These are phyloP conservation scores for Acanthochromis polyacanthus DNA, from an alignment of 2,113 vertebrate genomes.

Conservation along the genomic window DNA sequence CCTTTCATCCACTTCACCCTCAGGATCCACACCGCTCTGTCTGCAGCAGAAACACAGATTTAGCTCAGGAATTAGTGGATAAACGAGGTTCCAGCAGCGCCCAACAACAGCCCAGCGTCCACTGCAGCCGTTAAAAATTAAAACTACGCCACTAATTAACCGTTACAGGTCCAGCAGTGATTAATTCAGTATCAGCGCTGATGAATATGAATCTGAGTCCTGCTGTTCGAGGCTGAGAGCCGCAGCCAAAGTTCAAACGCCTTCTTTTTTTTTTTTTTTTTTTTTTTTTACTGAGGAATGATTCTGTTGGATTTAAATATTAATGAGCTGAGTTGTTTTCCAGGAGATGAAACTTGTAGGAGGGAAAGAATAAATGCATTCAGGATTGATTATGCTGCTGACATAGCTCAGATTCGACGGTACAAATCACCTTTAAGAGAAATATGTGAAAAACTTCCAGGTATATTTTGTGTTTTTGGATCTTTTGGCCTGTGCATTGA, in stretches of 20 bases:
- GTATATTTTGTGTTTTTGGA: not conserved
- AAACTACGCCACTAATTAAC: constrained; percentile 18
- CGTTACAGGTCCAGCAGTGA: constrained; percentile 5
- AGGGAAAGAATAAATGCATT: not conserved
- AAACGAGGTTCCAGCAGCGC: no score
- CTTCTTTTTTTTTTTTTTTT: not conserved
- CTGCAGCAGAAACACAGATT: not conserved
- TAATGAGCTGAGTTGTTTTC: constrained; percentile 6
- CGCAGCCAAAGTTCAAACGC: not conserved
- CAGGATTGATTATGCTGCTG: not conserved
- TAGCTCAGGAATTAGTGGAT: no score
- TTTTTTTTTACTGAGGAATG: not conserved
- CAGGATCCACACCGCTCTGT: not conserved
- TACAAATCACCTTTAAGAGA: constrained; percentile 24
- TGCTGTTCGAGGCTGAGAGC: not conserved
- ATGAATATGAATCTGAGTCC: constrained; percentile 18
- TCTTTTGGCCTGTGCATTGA: no score
- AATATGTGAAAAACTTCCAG: not conserved
- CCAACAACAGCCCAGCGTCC: not conserved
- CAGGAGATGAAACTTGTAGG: not conserved
- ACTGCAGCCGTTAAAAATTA: not conserved
- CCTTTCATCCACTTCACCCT: not conserved
- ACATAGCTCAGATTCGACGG: not conserved
- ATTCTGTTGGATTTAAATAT: constrained; percentile 17
- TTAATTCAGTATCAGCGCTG: constrained; percentile 28